Evolutionary conservation across 1,140 invertebrate genomes (phyloP), one percentile per base, ranked within the genome.

Genomic region (Batillaria attramentaria): DNA sequence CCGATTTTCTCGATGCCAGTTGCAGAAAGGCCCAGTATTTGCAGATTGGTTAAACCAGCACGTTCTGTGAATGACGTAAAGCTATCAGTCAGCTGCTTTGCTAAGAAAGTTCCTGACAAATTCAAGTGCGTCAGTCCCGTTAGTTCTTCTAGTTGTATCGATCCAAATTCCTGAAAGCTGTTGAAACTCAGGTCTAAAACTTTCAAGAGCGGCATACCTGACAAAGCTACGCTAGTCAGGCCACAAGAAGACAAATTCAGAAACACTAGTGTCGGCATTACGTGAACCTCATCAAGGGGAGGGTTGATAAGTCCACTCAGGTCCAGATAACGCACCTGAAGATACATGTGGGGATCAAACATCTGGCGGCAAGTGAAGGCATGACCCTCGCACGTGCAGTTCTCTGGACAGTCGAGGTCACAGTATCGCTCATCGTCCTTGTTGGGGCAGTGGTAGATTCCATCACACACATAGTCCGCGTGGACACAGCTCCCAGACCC

Each of bases 371-470:
- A 80, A 1, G 42, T 72, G 57, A 43, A 76, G 31, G 74, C 79
- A 54, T 60, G 60, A n/a, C 74, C 54, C 72, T 68, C 54, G 35
- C 79, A 77, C 16, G 43, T 57, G 42, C 79, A 80, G 31, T 66
- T 37, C 3, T 39, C 28, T 8, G 73, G 79, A 6, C 66, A 77
- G 18, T 50, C 43, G 10, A 72, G 31, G 41, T 77, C 8, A 35
- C 79, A 80, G 31, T 76, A 66, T 0, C 54, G 46, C 57, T 80
- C 79, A 35, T 80, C 79, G 50, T 80, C 79, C 39, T 80, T 74
- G 37, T 80, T 28, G 3, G 79, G 79, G 42, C 79, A 80, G 20
- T 80, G 79, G 62, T 76, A 72, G 13, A 70, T 28, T n/a, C 74
- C 74, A 54, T 80, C 79, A 65, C 79, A 80, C 0, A 77, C 18